phyloP scores from a whole-genome alignment of 2,113 vertebrate genomes.

The Fulmarus glacialis region DNA sequence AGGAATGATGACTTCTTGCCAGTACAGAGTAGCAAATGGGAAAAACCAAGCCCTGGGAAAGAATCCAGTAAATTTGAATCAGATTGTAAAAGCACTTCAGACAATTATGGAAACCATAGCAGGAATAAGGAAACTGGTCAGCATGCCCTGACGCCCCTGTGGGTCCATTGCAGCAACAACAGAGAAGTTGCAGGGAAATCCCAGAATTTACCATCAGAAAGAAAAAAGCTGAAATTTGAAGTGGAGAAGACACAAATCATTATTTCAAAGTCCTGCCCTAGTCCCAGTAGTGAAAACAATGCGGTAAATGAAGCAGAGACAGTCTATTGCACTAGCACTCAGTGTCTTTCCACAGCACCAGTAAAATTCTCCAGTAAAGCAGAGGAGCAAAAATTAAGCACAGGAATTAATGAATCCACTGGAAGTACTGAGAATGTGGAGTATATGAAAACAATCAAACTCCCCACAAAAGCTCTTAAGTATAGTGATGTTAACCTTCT shows the following conservation, averaged over 20 bases:
- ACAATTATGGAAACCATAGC: background rate
- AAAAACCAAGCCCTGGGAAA: conserved; percentile 31
- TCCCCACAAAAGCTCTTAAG: background rate
- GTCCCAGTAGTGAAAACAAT: background rate
- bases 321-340: background rate
- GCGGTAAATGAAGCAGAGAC: background rate
- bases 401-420: background rate
- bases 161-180: background rate
- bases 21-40: conserved; percentile 45
- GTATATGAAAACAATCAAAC: background rate
- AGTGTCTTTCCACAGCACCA: background rate
- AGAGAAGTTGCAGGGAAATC: background rate
- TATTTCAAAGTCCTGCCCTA: background rate
- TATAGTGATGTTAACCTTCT: background rate
- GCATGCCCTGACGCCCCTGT: background rate
- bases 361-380: background rate
- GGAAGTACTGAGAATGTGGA: background rate
- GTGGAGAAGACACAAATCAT: background rate
- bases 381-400: background rate
- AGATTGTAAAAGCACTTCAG: background rate
- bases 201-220: conserved; percentile 80
- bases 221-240: conserved; percentile 87
- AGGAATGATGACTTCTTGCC: background rate
- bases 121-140: background rate
- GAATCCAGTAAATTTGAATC: background rate